Evolutionary conservation across 2,113 vertebrate genomes (phyloP).

Genomic region (Peromyscus californicus): DNA sequence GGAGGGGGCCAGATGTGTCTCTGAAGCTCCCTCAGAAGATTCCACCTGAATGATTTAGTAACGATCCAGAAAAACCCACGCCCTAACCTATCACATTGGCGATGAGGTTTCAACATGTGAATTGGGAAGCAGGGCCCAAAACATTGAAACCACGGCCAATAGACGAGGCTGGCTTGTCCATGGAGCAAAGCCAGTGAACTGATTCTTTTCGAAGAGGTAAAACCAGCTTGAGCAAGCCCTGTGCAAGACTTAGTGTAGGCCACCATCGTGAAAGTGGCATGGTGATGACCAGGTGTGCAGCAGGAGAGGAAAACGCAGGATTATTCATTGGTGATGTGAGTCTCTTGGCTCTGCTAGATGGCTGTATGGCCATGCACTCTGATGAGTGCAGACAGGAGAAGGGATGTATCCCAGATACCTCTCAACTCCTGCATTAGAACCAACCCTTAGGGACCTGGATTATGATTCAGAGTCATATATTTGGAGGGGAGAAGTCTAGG

Average conservation of each 20-base stretch:
- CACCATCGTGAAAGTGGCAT: background rate
- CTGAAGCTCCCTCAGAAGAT: background rate
- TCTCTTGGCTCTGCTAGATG: background rate
- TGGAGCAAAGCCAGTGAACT: background rate
- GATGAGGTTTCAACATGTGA: background rate
- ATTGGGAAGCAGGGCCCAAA: background rate
- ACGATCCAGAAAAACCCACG: background rate
- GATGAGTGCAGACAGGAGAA: background rate
- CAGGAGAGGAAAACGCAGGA: background rate
- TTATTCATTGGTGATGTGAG: background rate
- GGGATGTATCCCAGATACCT: background rate
- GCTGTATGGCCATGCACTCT: background rate
- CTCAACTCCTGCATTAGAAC: background rate
- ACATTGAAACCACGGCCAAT: background rate
- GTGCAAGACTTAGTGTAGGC: background rate
- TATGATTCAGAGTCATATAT: slow-evolving; percentile 28
- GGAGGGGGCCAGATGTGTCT: background rate
- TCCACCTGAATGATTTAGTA: background rate
- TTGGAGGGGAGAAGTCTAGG: background rate
- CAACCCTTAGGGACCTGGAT: background rate
- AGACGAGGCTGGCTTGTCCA: too few relatives aligned
- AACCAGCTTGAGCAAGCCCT: background rate
- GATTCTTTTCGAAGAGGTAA: background rate
- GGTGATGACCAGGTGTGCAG: background rate
- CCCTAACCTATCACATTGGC: background rate